Evolutionary conservation across 1,140 invertebrate genomes (phyloP), one percentile per base, ranked within the genome.

Genomic region (Cotesia chilonis): DNA sequence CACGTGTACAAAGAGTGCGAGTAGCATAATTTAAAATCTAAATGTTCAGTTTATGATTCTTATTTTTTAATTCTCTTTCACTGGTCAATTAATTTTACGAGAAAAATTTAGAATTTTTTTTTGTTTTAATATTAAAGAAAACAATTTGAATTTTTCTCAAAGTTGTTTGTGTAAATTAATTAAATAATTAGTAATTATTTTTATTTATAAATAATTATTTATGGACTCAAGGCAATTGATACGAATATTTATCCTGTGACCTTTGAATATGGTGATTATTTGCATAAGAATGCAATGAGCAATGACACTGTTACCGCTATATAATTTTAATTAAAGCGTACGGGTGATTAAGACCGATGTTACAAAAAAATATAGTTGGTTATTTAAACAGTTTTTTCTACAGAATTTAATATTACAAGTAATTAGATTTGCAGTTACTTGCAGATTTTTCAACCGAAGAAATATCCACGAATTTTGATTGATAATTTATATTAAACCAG

Each of bases 201-300:
- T 28, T 9, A 52, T 64, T 55, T 64, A 63, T 71, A 55, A 36
- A 68, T 71, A 59, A 70, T 60, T 65, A 71, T 71, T 70, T 57
- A 70, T 70, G 41, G 9, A 47, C 28, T 54, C 61, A 61, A 61
- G 59, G 57, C 59, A 7, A 51, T 59, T 59, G 68, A 70, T 71
- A 65, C 60, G 47, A 38, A 65, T 71, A 71, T 64, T 52, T 66
- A 64, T 71, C 35, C 20, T 65, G 41, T 37, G 61, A 71, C 69
- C 59, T 71, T 71, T 70, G 20, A 60, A 61, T 70, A n/a, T 64
- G 36, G 37, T n/a, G 17, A 20, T 38, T 61, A 71, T 71, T 71
- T 35, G 69, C 69, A 71, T 71, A 71, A 71, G 69, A 71, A 71
- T 71, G 69, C 69, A 70, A 57, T 60, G 61, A 28, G 61, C 10